phyloP scores from a whole-genome alignment of 2,888 invertebrate genomes.

The Pecten maximus region DNA sequence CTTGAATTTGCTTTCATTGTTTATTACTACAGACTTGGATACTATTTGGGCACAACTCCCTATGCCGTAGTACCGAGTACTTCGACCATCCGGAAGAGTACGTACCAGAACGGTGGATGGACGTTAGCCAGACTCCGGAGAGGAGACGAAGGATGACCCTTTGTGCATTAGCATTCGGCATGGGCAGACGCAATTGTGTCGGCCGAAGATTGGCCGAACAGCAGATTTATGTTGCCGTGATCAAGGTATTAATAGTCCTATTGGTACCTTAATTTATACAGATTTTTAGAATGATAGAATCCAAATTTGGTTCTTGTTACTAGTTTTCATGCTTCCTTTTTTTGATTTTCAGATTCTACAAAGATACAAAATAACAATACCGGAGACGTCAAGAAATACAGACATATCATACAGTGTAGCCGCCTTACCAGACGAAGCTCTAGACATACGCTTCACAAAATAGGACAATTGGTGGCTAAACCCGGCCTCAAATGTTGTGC shows the following conservation, averaged over 20 bases:
- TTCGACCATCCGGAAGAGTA: constrained; percentile 63
- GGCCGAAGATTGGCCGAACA: constrained; percentile 84
- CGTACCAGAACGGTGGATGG: constrained; percentile 74
- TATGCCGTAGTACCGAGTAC: constrained; percentile 36
- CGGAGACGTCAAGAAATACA: constrained; percentile 33
- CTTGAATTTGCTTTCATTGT: no score
- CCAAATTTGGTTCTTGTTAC: no score
- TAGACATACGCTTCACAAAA: background rate
- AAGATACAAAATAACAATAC: constrained; percentile 1
- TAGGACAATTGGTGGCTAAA: background rate
- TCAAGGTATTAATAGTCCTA: constrained; percentile 79
- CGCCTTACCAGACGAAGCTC: constrained; percentile 28
- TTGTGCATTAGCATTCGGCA: constrained; percentile 46
- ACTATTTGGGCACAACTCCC: constrained; percentile 40
- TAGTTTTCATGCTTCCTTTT: no score
- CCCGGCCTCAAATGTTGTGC: no score
- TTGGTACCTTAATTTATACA: no score
- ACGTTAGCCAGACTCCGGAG: constrained; percentile 55
- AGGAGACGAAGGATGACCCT: constrained; percentile 37
- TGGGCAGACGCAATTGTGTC: constrained; percentile 75
- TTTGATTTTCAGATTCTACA: constrained; percentile 41
- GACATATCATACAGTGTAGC: background rate
- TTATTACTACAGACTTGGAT: constrained; percentile 35
- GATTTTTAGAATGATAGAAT: no score
- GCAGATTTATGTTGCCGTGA: constrained; percentile 82